Conservation (phyloP, 2,113 vertebrate species). For the Bubalus kerabau region DNA sequence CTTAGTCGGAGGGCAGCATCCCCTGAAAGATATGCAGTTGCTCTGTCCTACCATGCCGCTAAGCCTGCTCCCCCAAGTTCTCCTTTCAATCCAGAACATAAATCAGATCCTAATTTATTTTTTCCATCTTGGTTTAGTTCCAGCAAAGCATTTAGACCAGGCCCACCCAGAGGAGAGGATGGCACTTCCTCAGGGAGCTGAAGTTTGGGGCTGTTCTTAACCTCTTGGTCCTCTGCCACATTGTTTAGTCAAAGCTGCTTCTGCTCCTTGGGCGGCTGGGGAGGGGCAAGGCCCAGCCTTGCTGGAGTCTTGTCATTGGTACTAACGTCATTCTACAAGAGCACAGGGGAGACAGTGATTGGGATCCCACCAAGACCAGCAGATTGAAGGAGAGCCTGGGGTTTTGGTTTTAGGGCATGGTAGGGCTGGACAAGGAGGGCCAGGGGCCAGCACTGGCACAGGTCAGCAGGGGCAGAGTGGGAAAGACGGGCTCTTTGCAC, state of each 20-base stretch:
- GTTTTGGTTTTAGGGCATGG: neutral
- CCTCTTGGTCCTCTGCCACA: too few species aligned
- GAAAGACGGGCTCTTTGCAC: neutral
- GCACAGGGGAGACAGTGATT: neutral
- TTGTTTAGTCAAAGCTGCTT: neutral
- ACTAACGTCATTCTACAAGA: neutral
- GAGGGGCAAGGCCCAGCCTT: neutral
- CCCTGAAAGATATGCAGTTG: neutral
- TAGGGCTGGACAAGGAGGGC: neutral
- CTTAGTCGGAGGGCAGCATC: neutral
- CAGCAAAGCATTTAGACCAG: neutral
- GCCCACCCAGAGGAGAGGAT: neutral
- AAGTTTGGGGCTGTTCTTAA: neutral
- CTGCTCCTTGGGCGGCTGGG: neutral
- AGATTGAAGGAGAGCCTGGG: neutral
- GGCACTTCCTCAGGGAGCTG: neutral
- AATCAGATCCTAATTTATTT: neutral
- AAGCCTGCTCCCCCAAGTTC: neutral
- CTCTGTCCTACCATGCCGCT: neutral
- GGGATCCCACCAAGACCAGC: neutral
- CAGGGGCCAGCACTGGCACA: fast-evolving
- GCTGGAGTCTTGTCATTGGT: neutral
- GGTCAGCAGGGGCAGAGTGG: neutral
- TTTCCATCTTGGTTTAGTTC: neutral
- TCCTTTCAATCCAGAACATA: neutral